phyloP scores from a whole-genome alignment of 2,888 invertebrate genomes.

The Erebia aethiops region DNA sequence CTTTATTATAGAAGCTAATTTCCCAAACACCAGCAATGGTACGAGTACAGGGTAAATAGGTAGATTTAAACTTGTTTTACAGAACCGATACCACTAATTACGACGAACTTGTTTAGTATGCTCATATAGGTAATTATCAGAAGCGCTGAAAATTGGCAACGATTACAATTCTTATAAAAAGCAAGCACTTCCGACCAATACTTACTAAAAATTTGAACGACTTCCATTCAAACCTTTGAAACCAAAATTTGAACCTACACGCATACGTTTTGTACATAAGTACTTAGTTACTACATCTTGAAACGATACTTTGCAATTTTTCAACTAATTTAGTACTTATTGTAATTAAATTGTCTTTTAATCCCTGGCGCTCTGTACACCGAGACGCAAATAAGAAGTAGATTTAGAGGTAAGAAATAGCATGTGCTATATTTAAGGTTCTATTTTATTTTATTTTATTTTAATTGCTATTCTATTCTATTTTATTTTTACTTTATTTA shows the following conservation, averaged over 20 bases:
- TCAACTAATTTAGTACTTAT: no score
- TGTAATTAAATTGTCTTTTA: no score
- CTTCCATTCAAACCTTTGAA: background rate
- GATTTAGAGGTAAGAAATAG: no score
- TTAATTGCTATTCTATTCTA: no score
- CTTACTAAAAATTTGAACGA: background rate
- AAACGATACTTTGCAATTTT: no score
- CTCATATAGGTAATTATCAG: constrained; percentile 27
- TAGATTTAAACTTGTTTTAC: constrained; percentile 66
- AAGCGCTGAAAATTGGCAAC: constrained; percentile 9
- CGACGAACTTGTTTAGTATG: constrained; percentile 47
- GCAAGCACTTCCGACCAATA: constrained; percentile 5
- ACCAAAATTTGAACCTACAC: background rate
- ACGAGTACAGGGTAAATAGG: constrained; percentile 41
- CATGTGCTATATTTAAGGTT: no score
- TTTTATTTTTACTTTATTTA: no score
- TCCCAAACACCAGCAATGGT: constrained; percentile 39
- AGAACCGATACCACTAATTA: constrained; percentile 71
- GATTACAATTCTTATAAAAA: constrained; percentile 6
- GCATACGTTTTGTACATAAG: no score
- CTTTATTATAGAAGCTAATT: constrained; percentile 50
- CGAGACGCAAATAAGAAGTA: no score
- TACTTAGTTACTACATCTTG: no score
- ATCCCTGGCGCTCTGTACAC: no score
- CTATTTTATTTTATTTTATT: no score